Evolutionary conservation across 1,140 invertebrate genomes (phyloP).

Genomic region (Apolygus lucorum): DNA sequence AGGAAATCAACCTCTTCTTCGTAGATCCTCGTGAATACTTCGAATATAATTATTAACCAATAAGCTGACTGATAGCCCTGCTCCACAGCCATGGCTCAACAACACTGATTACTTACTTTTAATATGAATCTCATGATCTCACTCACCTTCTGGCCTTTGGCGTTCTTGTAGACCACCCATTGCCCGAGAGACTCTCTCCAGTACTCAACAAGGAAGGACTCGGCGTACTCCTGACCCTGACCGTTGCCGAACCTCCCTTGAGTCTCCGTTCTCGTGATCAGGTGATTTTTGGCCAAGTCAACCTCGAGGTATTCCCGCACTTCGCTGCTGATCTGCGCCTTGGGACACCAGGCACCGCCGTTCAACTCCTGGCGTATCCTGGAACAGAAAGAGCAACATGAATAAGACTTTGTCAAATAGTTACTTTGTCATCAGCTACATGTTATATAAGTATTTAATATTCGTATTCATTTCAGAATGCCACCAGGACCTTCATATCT

Average conservation of each 20-base stretch:
- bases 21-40: too few species aligned
- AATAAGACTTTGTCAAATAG: too few species aligned
- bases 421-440: too few species aligned
- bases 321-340: slow-evolving; percentile 59
- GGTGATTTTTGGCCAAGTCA: slow-evolving; percentile 62
- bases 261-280: slow-evolving; percentile 79
- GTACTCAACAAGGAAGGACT: slow-evolving; percentile 78
- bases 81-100: too few species aligned
- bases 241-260: slow-evolving; percentile 91
- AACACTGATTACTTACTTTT: too few species aligned
- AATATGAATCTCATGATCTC: too few species aligned
- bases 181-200: slow-evolving; percentile 56
- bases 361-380: slow-evolving; percentile 78
- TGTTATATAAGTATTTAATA: too few species aligned
- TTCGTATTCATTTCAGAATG: too few species aligned
- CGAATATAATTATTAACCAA: too few species aligned
- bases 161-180: slow-evolving; percentile 72
- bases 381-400: slow-evolving; percentile 39
- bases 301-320: slow-evolving; percentile 81
- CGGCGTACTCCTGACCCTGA: slow-evolving; percentile 81
- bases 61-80: too few species aligned
- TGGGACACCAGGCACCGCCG: slow-evolving; percentile 91
- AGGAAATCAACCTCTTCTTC: too few species aligned
- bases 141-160: slow-evolving; percentile 60
- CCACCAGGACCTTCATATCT: too few species aligned